phyloP scores from a whole-genome alignment of 2,797 vertebrate species.

The Podarcis siculus region DNA sequence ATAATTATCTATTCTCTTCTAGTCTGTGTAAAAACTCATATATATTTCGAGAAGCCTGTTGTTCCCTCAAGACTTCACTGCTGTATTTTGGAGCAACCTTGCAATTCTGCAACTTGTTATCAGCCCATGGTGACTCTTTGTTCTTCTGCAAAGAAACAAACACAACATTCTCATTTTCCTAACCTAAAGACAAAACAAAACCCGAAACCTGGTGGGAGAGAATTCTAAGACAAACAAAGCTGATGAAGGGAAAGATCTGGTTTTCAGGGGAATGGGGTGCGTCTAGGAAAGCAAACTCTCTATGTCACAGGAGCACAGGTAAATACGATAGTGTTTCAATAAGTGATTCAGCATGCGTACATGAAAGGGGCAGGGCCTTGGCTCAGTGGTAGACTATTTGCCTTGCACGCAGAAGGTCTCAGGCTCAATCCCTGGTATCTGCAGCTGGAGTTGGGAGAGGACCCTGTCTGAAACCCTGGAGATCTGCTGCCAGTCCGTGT shows the following conservation, averaged over 20 bases:
- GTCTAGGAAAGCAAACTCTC: conserved; percentile 63
- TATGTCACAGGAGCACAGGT: conserved; percentile 72
- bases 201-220: conserved; percentile 55
- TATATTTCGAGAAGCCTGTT: conserved; percentile 44
- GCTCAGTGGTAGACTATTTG: too few relatives aligned
- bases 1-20: neutral
- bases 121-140: conserved; percentile 54
- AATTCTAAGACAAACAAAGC: conserved; percentile 72
- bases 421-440: too few relatives aligned
- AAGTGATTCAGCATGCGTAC: conserved; percentile 70
- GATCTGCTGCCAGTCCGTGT: too few relatives aligned
- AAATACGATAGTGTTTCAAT: conserved; percentile 79
- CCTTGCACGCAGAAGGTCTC: too few relatives aligned
- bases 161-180: conserved; percentile 61
- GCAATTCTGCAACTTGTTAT: conserved; percentile 60
- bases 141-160: conserved; percentile 55
- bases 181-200: conserved; percentile 55
- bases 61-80: conserved; percentile 30
- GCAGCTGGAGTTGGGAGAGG: too few relatives aligned
- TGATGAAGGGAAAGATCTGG: conserved; percentile 72
- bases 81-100: conserved; percentile 57
- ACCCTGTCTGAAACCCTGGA: too few relatives aligned
- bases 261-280: conserved; percentile 45
- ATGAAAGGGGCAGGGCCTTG: conserved; percentile 16
- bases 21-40: conserved; percentile 17